Percentiles rank a stretch among this genome's conserved stretches.
Evolutionary conservation across 2,113 vertebrate species (phyloP).

Genomic region (Cranoglanis bouderius): DNA sequence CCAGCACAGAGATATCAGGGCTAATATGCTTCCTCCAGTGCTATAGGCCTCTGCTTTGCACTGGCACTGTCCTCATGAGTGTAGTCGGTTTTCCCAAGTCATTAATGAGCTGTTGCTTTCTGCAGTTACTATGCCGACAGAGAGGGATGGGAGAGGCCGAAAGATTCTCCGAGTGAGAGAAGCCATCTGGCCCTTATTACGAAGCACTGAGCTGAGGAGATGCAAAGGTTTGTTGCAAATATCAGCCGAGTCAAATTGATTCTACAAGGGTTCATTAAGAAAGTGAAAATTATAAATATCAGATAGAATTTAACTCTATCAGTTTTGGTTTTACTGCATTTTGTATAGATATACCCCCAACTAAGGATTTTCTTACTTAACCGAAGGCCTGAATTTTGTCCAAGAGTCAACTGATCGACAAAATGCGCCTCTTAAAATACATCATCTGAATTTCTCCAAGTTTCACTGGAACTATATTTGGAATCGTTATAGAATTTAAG

Average conservation of each 20-base stretch:
- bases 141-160: slow-evolving; percentile 40
- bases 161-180: slow-evolving; percentile 49
- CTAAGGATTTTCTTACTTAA: neutral
- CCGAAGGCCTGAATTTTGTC: neutral
- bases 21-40: slow-evolving; percentile 26
- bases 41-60: neutral
- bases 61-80: slow-evolving; percentile 1
- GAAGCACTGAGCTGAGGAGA: slow-evolving; percentile 38
- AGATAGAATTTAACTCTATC: neutral
- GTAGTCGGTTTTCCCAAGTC: slow-evolving; percentile 38
- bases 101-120: slow-evolving; percentile 49
- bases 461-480: neutral
- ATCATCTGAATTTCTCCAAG: neutral
- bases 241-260: neutral
- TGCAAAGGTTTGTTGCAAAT: slow-evolving; percentile 40
- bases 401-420: neutral
- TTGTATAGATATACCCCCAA: neutral
- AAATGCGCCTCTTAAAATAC: neutral
- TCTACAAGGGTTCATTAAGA: slow-evolving; percentile 1
- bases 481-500: neutral
- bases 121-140: slow-evolving; percentile 52
- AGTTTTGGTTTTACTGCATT: neutral
- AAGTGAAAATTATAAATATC: neutral
- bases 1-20: neutral
- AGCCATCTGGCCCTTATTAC: slow-evolving; percentile 69